These are phyloP conservation scores for Apis laboriosa DNA, from an alignment of 1,140 invertebrate species.

Conservation along the genomic window DNA sequence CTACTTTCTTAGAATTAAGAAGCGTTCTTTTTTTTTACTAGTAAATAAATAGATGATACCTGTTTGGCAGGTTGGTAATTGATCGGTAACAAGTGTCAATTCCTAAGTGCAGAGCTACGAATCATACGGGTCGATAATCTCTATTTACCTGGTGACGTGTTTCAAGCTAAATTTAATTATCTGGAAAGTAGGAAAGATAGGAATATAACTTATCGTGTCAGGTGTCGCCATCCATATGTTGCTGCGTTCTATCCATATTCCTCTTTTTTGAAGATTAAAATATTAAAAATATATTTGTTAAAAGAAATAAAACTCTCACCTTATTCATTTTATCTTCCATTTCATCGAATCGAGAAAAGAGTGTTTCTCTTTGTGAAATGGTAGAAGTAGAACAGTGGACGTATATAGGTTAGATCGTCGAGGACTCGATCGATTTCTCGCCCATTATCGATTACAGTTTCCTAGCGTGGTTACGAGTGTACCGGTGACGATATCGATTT, in stretches of 20 bases:
- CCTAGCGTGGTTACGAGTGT: slow-evolving; percentile 4
- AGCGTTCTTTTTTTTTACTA: accelerated
- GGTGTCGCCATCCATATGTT: neutral
- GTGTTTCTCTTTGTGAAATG: no score
- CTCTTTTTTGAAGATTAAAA: no score
- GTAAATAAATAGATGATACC: neutral
- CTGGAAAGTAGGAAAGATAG: slow-evolving; percentile 29
- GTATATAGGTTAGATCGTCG: neutral
- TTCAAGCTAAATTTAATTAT: slow-evolving; percentile 58
- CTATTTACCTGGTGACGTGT: slow-evolving; percentile 53
- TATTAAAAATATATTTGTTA: no score
- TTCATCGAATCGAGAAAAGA: no score
- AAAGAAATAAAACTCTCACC: no score
- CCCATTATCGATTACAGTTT: slow-evolving; percentile 55
- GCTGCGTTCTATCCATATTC: neutral
- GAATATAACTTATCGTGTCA: slow-evolving; percentile 19
- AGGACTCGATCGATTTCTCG: slow-evolving; percentile 29
- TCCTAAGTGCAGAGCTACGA: neutral
- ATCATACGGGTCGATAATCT: slow-evolving; percentile 63
- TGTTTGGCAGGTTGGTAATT: neutral
- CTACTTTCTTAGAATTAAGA: neutral
- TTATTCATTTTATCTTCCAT: neutral
- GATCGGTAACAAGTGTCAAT: slow-evolving; percentile 5
- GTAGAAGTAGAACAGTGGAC: slow-evolving; percentile 11
- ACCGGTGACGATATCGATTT: slow-evolving; percentile 15